Conservation (phyloP, 2,113 vertebrate species). For the Siniperca knerii region DNA sequence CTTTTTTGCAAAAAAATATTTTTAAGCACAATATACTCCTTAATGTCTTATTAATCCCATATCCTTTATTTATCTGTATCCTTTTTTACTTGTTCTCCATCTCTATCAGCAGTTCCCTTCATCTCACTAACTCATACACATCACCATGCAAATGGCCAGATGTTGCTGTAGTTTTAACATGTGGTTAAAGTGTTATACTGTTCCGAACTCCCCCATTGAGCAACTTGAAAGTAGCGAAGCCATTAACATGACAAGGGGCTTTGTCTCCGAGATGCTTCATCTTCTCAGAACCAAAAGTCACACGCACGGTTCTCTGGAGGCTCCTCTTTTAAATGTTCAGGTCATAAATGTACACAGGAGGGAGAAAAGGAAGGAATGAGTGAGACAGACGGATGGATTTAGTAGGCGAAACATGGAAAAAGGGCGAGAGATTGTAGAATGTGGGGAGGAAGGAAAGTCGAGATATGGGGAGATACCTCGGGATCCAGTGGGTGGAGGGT, state of each 20-base stretch:
- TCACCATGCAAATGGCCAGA: slow-evolving; percentile 20
- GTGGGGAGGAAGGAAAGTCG: background rate
- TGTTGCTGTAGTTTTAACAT: slow-evolving; percentile 47
- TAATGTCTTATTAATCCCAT: slow-evolving; percentile 4
- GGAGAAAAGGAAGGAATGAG: background rate
- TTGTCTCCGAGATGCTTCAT: slow-evolving; percentile 51
- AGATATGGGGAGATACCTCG: background rate
- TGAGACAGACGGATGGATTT: slow-evolving; percentile 11
- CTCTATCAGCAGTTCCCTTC: background rate
- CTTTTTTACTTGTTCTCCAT: background rate
- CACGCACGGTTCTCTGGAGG: slow-evolving; percentile 19
- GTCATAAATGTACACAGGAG: slow-evolving; percentile 15
- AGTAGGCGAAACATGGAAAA: background rate
- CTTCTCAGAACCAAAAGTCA: slow-evolving; percentile 14
- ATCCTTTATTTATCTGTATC: background rate
- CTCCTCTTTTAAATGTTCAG: background rate
- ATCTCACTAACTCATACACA: background rate
- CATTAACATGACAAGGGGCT: slow-evolving; percentile 63
- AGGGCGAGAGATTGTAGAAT: background rate
- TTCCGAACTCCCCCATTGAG: slow-evolving; percentile 22
- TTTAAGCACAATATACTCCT: slow-evolving; percentile 1
- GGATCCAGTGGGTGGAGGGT: background rate
- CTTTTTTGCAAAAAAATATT: background rate
- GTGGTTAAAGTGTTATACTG: slow-evolving; percentile 36
- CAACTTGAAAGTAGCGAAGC: slow-evolving; percentile 35